Conservation (phyloP, 2,888 invertebrate species). For the Pammene aurita region DNA sequence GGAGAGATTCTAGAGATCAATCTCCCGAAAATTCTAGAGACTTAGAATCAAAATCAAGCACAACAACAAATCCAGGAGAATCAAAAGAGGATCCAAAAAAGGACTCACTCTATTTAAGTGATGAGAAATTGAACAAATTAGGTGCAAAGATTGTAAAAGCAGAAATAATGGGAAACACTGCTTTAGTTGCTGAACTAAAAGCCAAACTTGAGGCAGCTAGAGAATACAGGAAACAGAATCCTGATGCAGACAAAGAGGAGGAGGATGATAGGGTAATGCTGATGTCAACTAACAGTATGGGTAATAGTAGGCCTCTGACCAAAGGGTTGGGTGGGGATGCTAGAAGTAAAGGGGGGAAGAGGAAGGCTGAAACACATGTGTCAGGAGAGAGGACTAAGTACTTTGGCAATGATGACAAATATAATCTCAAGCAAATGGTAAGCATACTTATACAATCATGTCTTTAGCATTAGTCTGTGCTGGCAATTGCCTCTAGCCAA, state of each 20-base stretch:
- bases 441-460: conserved; percentile 47
- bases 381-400: conserved; percentile 90
- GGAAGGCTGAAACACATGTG: conserved; percentile 87
- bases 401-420: conserved; percentile 95
- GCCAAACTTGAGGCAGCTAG: conserved; percentile 88
- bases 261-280: conserved; percentile 84
- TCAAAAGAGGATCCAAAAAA: conserved; percentile 19
- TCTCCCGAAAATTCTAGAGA: not conserved
- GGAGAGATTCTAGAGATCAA: conserved; percentile 7
- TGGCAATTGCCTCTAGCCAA: too few species aligned
- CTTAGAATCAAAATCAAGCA: conserved; percentile 6
- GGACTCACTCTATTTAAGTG: conserved; percentile 80
- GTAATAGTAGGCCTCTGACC: conserved; percentile 86
- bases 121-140: conserved; percentile 94
- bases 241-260: conserved; percentile 57
- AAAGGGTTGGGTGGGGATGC: conserved; percentile 71
- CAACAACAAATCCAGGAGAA: conserved; percentile 6
- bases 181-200: conserved; percentile 87
- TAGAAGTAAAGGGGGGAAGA: conserved; percentile 74
- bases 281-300: conserved; percentile 86
- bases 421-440: conserved; percentile 92
- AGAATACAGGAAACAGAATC: conserved; percentile 74
- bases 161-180: conserved; percentile 93
- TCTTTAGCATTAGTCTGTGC: conserved; percentile 8
- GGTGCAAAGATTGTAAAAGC: conserved; percentile 96